Evolutionary conservation across 1,140 invertebrate species (phyloP).

Genomic region (Physella acuta): DNA sequence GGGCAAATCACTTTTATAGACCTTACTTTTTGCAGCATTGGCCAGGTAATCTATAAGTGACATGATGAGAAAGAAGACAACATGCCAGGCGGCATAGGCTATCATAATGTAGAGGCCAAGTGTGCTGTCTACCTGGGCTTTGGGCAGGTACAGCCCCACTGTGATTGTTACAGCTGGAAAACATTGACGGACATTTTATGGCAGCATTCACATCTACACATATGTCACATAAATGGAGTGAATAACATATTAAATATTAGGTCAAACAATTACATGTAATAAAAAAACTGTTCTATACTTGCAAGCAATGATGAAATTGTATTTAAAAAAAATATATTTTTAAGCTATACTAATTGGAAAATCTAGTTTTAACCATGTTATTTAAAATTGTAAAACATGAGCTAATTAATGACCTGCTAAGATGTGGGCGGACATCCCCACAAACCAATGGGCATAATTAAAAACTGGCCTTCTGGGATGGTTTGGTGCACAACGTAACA

Average conservation of each 20-base stretch:
- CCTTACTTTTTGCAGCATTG: neutral
- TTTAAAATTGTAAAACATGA: too few relatives aligned
- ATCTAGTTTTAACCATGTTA: too few relatives aligned
- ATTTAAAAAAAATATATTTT: too few relatives aligned
- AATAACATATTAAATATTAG: too few relatives aligned
- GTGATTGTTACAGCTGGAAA: conserved; percentile 15
- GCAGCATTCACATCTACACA: too few relatives aligned
- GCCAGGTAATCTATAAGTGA: neutral
- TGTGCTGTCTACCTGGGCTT: neutral
- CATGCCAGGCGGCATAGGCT: conserved; percentile 15
- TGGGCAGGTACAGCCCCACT: conserved; percentile 20
- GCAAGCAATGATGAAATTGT: too few relatives aligned
- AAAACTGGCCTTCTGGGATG: conserved; percentile 79
- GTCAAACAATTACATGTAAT: too few relatives aligned
- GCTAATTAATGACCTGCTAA: too few relatives aligned
- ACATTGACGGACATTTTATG: too few relatives aligned
- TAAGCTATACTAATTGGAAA: too few relatives aligned
- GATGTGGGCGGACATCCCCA: conserved; percentile 86
- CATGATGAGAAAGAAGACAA: conserved; percentile 12
- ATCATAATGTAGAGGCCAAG: conserved; percentile 18
- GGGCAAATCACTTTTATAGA: neutral
- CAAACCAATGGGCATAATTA: conserved; percentile 91
- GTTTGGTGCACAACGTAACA: conserved; percentile 82
- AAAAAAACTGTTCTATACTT: too few relatives aligned
- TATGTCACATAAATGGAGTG: too few relatives aligned